Base-by-base conservation (phyloP, 2,797 vertebrate species). In the Manis pentadactyla region DNA sequence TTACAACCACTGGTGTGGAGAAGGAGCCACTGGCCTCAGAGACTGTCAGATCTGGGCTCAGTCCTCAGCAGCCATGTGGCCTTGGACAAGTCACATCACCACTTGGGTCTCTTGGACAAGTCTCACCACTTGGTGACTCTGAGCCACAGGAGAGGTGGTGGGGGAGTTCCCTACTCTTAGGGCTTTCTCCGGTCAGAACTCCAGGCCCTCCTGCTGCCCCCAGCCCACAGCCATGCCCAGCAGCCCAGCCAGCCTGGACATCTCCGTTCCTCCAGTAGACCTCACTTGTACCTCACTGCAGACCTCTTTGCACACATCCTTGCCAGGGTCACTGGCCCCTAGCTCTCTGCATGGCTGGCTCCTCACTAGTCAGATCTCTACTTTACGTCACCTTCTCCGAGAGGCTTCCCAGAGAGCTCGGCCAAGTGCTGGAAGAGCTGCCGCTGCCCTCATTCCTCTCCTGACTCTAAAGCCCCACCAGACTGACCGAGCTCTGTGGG, bases 271-370 rank as follows among this genome's bases (percentile, higher is more conserved):
- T 53, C 64, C 68, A 82, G 11, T 7, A n/a, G 25, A n/a, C 31
- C 42, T 57, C 25, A 31, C 73, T 71, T 25, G 53, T 14, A 49
- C n/a, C 57, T 87, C 25, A n/a, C 49, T 27, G 46, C 39, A 57
- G 49, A 49, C 37, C 17, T 46, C 14, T 57, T 86, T 66, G 57
- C 74, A 46, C 23, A 34, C 19, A 37, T 23, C 8, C 63, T 69
- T 34, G 21, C 53, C 84, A 63, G 53, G 21, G 18, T 49, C 5
- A 3, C 27, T 8, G 39, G 61, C 64, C 55, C n/a, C 34, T 5
- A 53, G 19, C 5, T n/a, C 21, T 8, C 13, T 29, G 0, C 0
- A 7, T 23, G 34, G 5, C 49, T 13, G 7, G n/a, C 9, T 49
- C 25, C 25, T 37, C 17, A 8, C 31, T 34, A 68, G 21, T 42